Base-by-base conservation (phyloP, 2,797 vertebrate species). In the Cyclopterus lumpus region DNA sequence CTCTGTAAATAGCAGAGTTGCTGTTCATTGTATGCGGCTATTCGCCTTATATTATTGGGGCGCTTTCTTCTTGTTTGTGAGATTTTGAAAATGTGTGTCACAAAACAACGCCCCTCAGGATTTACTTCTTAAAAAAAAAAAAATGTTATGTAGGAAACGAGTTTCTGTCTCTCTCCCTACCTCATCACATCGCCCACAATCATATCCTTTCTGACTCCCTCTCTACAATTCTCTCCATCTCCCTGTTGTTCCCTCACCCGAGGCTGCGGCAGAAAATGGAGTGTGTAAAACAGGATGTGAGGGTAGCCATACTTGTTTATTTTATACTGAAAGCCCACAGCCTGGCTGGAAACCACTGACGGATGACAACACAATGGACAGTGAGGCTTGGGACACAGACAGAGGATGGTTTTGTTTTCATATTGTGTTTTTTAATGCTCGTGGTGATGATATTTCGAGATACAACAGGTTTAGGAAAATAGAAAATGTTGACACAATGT, bases 211-310 rank as follows among this genome's bases (percentile, higher is more conserved):
- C 59, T 71, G 80, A 83, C 84, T 73, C 80, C 55, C 65, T 76
- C 51, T 49, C 67, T 11, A 16, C 61, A 77, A 48, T 73, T 58
- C 60, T 46, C 57, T 75, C 30, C 5, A 1, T 80, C 30, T 73
- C 61, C 18, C 30, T 22, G 36, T 67, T 72, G 64, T 67, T 75
- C 34, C 80, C 58, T 79, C 65, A 79, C 83, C 67, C 26, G 36
- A 71, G 87, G 77, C 87, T 63, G 55, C 28, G 18, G 73, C 42
- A 88, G 80, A 80, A 91, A 89, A 83, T 88, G 83, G 76, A 84
- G 73, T 82, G 80, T 86, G 73, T 63, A 67, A 85, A 86, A 88
- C 88, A 88, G 79, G 81, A 88, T 84, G 85, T 82, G 90, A 90
- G 80, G 59, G 48, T 71, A 69, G 81, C 88, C 89, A 86, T 85